phyloP scores from a whole-genome alignment of 2,888 invertebrate genomes.

The Desoria tigrina region DNA sequence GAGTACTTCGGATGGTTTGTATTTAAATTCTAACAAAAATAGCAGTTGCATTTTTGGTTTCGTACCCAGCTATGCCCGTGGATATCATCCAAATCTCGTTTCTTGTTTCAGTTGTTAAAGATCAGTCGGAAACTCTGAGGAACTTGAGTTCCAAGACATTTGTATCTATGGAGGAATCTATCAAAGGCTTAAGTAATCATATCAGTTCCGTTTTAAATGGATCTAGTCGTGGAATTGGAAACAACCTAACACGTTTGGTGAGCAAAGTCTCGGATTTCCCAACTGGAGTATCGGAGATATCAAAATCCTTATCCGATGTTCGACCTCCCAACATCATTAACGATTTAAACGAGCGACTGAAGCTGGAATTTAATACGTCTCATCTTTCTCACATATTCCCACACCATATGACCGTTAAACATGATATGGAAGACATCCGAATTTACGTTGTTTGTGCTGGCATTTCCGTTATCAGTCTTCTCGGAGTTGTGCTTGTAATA shows the following conservation, averaged over 20 bases:
- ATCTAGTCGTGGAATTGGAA: neutral
- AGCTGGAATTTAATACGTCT: constrained; percentile 1
- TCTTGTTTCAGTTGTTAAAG: no score
- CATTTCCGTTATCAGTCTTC: neutral
- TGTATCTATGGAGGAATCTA: neutral
- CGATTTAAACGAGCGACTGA: neutral
- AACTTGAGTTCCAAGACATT: no score
- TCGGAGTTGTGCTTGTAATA: neutral
- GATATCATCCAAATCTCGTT: no score
- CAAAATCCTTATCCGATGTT: neutral
- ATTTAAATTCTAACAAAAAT: no score
- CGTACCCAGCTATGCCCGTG: no score
- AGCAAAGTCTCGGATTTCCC: neutral
- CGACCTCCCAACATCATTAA: neutral
- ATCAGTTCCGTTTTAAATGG: neutral
- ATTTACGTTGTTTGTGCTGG: constrained; percentile 8
- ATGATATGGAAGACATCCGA: neutral
- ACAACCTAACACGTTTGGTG: neutral
- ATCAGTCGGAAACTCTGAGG: no score
- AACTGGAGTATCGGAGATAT: neutral
- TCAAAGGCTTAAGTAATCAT: neutral
- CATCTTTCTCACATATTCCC: constrained; percentile 3
- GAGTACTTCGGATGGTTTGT: no score
- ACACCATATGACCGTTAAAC: neutral
- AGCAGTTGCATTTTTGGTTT: no score